phyloP scores from a whole-genome alignment of 2,113 vertebrate genomes.

The Glaucidium brasilianum region DNA sequence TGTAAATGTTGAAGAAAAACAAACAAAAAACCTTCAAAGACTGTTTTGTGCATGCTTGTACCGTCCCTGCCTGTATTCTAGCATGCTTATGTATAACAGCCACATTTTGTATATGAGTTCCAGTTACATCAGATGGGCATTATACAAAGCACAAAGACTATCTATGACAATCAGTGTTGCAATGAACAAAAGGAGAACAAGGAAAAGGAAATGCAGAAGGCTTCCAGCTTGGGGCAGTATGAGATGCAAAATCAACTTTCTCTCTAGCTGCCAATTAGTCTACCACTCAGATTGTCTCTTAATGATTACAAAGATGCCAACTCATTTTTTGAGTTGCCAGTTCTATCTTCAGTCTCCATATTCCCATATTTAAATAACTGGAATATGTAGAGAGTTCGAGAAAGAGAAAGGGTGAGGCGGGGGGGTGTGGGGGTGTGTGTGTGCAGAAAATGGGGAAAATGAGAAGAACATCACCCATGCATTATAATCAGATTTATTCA shows the following conservation, averaged over 20 bases:
- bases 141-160: constrained; percentile 80
- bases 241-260: constrained; percentile 28
- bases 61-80: constrained; percentile 73
- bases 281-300: constrained; percentile 31
- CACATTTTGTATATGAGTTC: constrained; percentile 71
- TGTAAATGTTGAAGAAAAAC: constrained; percentile 67
- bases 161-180: constrained; percentile 79
- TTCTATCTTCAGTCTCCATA: constrained; percentile 7
- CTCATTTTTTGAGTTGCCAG: not conserved
- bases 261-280: not conserved
- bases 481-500: constrained; percentile 13
- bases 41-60: constrained; percentile 79
- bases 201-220: not conserved
- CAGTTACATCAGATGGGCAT: constrained; percentile 74
- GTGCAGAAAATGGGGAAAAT: too few species aligned
- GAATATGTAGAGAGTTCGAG: not conserved
- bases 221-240: not conserved
- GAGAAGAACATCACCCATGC: not conserved
- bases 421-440: not conserved
- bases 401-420: not conserved
- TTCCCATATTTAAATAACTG: constrained; percentile 13
- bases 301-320: constrained; percentile 35
- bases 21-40: constrained; percentile 27
- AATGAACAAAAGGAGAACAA: constrained; percentile 36
- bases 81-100: constrained; percentile 77